A percentile compares a stretch with the other conserved stretches of the same genome.
phyloP scores from a whole-genome alignment of 2,888 invertebrate genomes.

The Megaustenia siamemsis region DNA sequence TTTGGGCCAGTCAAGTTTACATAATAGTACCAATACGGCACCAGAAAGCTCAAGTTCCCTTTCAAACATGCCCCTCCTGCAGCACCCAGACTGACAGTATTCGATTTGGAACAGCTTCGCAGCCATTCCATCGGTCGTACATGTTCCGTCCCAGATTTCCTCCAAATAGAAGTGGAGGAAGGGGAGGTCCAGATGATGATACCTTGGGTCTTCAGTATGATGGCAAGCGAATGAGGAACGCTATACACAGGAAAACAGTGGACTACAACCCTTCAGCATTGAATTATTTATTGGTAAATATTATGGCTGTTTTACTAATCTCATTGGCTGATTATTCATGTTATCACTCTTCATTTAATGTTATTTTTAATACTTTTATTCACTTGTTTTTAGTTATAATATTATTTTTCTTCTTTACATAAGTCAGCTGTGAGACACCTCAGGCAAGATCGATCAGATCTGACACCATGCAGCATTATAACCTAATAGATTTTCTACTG shows the following conservation, averaged over 20 bases:
- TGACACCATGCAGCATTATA: too few species aligned
- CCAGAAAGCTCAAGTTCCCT: slow-evolving; percentile 7
- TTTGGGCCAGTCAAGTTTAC: not conserved
- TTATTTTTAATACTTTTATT: too few species aligned
- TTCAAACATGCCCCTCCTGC: slow-evolving; percentile 2
- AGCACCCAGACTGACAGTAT: not conserved
- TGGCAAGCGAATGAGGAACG: slow-evolving; percentile 96
- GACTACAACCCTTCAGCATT: slow-evolving; percentile 98
- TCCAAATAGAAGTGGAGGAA: slow-evolving; percentile 35
- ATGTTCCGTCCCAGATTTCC: slow-evolving; percentile 48
- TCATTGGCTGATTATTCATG: too few species aligned
- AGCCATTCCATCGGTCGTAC: slow-evolving; percentile 43
- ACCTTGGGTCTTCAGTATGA: slow-evolving; percentile 82
- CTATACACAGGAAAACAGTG: slow-evolving; percentile 97
- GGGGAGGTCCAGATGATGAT: slow-evolving; percentile 29
- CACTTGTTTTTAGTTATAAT: too few species aligned
- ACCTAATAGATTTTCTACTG: too few species aligned
- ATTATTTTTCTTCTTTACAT: too few species aligned
- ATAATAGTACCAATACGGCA: not conserved
- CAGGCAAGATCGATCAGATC: too few species aligned
- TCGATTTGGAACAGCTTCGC: not conserved
- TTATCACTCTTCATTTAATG: not conserved
- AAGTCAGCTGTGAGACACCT: too few species aligned
- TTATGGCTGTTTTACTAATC: not conserved
- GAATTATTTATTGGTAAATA: slow-evolving; percentile 89